Conservation (phyloP, 23 tunicate genomes). For the Phallusia fumigata region DNA sequence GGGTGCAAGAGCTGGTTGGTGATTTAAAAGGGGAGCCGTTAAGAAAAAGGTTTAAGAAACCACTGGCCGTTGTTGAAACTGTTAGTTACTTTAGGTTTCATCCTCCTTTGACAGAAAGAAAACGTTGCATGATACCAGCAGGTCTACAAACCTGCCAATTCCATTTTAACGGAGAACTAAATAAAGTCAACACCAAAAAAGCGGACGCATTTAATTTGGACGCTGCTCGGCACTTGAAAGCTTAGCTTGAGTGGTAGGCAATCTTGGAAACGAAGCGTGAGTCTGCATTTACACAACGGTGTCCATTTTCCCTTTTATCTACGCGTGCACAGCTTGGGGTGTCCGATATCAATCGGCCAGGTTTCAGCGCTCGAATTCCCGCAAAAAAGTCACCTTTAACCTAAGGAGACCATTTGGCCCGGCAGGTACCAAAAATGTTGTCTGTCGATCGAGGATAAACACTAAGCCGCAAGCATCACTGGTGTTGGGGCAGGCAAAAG, state of each 20-base stretch:
- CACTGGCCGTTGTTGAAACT: no score
- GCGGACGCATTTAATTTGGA: no score
- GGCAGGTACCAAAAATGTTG: background rate
- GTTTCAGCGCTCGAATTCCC: slow-evolving; percentile 1
- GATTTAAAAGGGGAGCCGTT: no score
- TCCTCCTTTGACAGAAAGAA: no score
- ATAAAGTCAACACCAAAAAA: no score
- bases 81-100: no score
- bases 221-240: background rate
- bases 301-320: slow-evolving; percentile 48
- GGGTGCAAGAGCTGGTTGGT: no score
- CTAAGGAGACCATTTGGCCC: background rate
- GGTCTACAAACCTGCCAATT: no score
- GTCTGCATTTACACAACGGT: slow-evolving; percentile 38
- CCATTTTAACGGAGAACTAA: no score
- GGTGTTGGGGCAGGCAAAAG: background rate
- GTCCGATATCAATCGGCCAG: slow-evolving; percentile 9
- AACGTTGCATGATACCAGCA: no score
- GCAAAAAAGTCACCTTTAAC: background rate
- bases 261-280: slow-evolving; percentile 7
- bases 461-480: background rate
- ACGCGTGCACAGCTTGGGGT: background rate
- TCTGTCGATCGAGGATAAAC: slow-evolving; percentile 5
- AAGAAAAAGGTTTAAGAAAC: no score
- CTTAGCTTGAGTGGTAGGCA: background rate